Conservation (phyloP, 2,888 invertebrate genomes). For the Drosophila atripex region DNA sequence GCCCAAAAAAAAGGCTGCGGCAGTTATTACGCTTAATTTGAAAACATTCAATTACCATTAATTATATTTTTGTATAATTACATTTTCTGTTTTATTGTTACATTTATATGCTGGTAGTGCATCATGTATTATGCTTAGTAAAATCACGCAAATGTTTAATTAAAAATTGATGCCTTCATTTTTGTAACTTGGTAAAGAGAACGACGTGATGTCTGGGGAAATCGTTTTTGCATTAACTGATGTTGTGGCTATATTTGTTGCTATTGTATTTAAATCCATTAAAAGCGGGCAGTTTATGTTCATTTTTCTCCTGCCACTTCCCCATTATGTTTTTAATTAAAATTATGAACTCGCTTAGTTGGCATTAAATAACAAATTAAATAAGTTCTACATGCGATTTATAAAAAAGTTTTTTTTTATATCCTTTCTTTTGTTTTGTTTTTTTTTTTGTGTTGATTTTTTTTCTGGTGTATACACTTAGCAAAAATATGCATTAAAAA, state of each 20-base stretch:
- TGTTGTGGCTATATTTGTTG: constrained; percentile 15
- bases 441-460: constrained; percentile 25
- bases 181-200: constrained; percentile 50
- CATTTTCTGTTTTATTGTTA: constrained; percentile 61
- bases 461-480: constrained; percentile 68
- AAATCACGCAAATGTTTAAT: constrained; percentile 74
- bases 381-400: constrained; percentile 55
- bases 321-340: constrained; percentile 56
- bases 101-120: constrained; percentile 50
- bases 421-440: constrained; percentile 15
- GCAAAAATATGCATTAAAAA: constrained; percentile 65
- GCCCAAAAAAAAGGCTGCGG: constrained; percentile 9
- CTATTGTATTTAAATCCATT: constrained; percentile 35
- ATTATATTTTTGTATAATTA: constrained; percentile 76
- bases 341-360: constrained; percentile 73
- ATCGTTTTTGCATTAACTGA: constrained; percentile 14
- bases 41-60: constrained; percentile 76
- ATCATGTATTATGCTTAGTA: constrained; percentile 58
- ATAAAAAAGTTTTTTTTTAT: constrained; percentile 36
- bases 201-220: constrained; percentile 37
- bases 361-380: constrained; percentile 77
- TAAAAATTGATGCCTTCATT: constrained; percentile 62
- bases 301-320: constrained; percentile 32
- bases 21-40: constrained; percentile 63
- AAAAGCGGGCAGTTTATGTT: constrained; percentile 27